A percentile compares a stretch with the other conserved stretches of the same genome.
Conservation (phyloP, 1,140 invertebrate genomes). For the Venturia canescens region DNA sequence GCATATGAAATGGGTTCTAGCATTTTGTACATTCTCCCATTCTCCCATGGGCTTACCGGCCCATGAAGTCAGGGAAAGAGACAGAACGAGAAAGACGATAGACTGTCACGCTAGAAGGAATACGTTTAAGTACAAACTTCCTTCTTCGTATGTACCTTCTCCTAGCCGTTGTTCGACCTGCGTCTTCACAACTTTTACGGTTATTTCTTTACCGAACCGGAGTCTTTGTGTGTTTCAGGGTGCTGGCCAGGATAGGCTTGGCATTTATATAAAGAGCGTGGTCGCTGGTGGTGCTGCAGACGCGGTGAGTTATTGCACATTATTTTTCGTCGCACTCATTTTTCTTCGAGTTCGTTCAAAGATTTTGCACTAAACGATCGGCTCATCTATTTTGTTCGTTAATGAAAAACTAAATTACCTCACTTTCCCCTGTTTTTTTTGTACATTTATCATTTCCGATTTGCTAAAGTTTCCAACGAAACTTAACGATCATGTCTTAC, state of each 20-base stretch:
- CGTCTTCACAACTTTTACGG: slow-evolving; percentile 52
- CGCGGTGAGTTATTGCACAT: slow-evolving; percentile 80
- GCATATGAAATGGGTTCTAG: slow-evolving; percentile 28
- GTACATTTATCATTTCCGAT: neutral
- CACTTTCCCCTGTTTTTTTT: neutral
- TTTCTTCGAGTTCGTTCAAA: neutral
- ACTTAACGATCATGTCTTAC: too few species aligned
- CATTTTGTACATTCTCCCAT: slow-evolving; percentile 17
- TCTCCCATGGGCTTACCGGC: slow-evolving; percentile 48
- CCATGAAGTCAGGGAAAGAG: slow-evolving; percentile 35
- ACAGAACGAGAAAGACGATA: neutral
- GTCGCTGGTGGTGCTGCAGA: slow-evolving; percentile 97
- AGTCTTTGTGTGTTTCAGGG: slow-evolving; percentile 80
- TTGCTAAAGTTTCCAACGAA: too few species aligned
- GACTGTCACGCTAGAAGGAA: slow-evolving; percentile 52
- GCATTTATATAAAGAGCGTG: slow-evolving; percentile 99
- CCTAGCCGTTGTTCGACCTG: slow-evolving; percentile 31
- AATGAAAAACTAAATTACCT: neutral
- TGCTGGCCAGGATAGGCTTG: slow-evolving; percentile 91
- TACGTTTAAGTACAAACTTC: slow-evolving; percentile 52
- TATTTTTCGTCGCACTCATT: slow-evolving; percentile 6
- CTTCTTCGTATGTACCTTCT: slow-evolving; percentile 37
- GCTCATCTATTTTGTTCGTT: too few species aligned
- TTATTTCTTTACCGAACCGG: slow-evolving; percentile 47
- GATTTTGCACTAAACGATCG: too few species aligned